Evolutionary conservation across 1,140 invertebrate species (phyloP).

Genomic region (Achroia grisella): DNA sequence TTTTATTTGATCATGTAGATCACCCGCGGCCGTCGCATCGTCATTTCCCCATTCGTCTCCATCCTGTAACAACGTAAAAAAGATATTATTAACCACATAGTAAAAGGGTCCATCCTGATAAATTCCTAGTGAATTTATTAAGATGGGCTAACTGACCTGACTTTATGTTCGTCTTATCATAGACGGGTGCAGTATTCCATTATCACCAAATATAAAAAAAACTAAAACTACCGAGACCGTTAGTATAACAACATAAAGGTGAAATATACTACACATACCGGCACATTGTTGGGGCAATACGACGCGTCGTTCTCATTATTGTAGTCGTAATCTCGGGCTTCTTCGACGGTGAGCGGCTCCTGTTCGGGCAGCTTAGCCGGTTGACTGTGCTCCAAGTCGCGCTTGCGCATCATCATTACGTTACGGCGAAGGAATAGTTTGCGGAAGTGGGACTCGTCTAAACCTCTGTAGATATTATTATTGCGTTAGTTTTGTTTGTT

Average conservation of each 20-base stretch:
- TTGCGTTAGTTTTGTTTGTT: too few species aligned
- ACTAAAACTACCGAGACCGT: too few species aligned
- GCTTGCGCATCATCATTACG: conserved; percentile 37
- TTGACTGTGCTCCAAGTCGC: conserved; percentile 19
- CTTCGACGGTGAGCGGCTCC: conserved; percentile 40
- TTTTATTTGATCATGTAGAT: conserved; percentile 48
- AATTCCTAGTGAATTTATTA: too few species aligned
- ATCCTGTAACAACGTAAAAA: conserved; percentile 26
- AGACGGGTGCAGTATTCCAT: too few species aligned
- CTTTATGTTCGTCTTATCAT: too few species aligned
- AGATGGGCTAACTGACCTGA: too few species aligned
- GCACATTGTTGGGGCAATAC: conserved; percentile 59
- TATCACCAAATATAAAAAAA: too few species aligned
- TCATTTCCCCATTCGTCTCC: conserved; percentile 57
- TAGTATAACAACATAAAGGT: too few species aligned
- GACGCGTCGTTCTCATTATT: conserved; percentile 73
- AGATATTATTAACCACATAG: too few species aligned
- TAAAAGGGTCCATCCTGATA: too few species aligned
- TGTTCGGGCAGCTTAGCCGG: conserved; percentile 9
- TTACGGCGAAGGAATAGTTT: conserved; percentile 47
- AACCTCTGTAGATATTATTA: conserved; percentile 41
- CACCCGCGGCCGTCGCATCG: conserved; percentile 51
- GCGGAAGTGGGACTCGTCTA: conserved; percentile 55
- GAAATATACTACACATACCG: conserved; percentile 23
- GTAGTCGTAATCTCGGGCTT: conserved; percentile 67